Base-by-base conservation (phyloP, 2,113 vertebrate genomes). In the Peromyscus polionotus region DNA sequence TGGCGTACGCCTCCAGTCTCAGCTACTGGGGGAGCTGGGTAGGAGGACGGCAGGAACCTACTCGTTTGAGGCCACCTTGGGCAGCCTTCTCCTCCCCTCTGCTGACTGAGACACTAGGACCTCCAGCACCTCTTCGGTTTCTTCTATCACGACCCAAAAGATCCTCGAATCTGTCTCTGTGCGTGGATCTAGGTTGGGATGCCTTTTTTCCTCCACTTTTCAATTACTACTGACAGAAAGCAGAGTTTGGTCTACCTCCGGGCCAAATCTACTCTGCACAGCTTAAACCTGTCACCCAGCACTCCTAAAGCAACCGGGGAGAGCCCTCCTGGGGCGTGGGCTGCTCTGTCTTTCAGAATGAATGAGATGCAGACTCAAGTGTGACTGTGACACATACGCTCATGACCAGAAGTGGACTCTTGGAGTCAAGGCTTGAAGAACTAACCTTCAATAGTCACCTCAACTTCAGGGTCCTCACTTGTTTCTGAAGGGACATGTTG, bases 391-490 rank as follows among this genome's bases (percentile, higher is more conserved):
- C 97, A 89, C 63, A 67, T 28, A 48, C 57, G 94, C 96, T 97
- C 87, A 92, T 90, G 92, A 95, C 90, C 90, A 97, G 96, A 96
- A 65, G n/a, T 90, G 91, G 91, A 90, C 0, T 22, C 87, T 91
- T 90, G 91, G 96, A 97, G 96, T 92, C 61, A 83, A 95, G 73
- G 90, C 97, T 97, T 73, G 87, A 95, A 96, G 91, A 97, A 98
- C 98, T 97, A 96, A 99, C 99, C 99, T 98, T 99, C 99, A 22
- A 99, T 98, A 91, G 99, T 99, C 96, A 99, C 98, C 98, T 99
- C 99, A n/a, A 99, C 99, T 98, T 99, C 99, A 3, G 99, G 99
- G 97, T 99, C 98, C 97, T 98, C 98, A 97, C 98, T 99, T 96
- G 98, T 98, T 98, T 99, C 98, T 89, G 98, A 98, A 98, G 97